Conservation (phyloP, 2,797 vertebrate species). For the Huso huso region DNA sequence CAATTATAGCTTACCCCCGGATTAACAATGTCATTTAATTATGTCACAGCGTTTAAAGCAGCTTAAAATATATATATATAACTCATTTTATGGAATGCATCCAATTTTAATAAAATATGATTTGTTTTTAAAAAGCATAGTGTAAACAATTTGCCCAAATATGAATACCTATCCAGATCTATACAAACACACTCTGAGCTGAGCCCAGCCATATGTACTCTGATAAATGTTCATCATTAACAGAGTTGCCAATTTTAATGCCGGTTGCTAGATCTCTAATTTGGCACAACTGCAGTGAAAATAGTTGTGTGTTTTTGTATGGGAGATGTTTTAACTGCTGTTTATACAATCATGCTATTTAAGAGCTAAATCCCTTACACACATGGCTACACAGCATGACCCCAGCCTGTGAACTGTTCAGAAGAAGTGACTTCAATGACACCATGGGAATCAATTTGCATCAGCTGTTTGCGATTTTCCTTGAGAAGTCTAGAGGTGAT, state of each 20-base stretch:
- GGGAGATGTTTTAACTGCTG: constrained; percentile 55
- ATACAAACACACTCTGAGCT: too few species aligned
- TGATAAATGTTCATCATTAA: too few species aligned
- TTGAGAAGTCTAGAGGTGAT: constrained; percentile 66
- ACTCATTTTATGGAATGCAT: too few species aligned
- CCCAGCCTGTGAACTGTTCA: constrained; percentile 60
- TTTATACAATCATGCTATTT: constrained; percentile 61
- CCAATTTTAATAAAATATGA: too few species aligned
- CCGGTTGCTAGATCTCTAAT: neutral
- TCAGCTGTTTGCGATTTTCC: constrained; percentile 69
- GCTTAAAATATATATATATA: too few species aligned
- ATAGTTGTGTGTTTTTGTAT: constrained; percentile 57
- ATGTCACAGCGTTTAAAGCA: too few species aligned
- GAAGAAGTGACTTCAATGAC: constrained; percentile 66
- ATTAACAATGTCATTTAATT: too few species aligned
- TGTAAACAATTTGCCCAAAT: too few species aligned
- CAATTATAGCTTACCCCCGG: too few species aligned
- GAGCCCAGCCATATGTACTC: too few species aligned
- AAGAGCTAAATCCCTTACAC: constrained; percentile 49
- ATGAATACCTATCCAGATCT: too few species aligned
- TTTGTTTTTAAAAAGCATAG: too few species aligned
- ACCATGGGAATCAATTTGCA: constrained; percentile 79
- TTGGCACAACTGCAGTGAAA: neutral
- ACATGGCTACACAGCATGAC: constrained; percentile 53
- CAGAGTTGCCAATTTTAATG: neutral